A percentile compares a stretch with the other conserved stretches of the same genome.
Evolutionary conservation across 2,888 invertebrate species (phyloP).

Genomic region (Ypsolopha scabrella): DNA sequence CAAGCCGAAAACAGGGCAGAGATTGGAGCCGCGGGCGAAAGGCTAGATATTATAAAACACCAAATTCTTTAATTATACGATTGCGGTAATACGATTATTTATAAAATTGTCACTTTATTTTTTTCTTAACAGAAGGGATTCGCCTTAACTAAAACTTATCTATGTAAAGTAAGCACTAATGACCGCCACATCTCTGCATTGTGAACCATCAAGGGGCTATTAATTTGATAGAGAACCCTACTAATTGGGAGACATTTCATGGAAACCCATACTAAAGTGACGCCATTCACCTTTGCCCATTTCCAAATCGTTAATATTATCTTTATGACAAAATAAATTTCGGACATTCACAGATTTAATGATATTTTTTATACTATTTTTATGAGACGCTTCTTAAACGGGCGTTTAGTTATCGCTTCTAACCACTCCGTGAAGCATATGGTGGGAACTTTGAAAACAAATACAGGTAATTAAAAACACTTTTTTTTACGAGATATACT

Average conservation of each 20-base stretch:
- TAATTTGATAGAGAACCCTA: conserved; percentile 32
- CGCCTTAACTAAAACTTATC: background rate
- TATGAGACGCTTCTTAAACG: background rate
- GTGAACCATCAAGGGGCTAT: conserved; percentile 21
- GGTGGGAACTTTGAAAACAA: too few species aligned
- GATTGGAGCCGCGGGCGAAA: too few species aligned
- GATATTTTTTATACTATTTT: background rate
- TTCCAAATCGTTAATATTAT: conserved; percentile 20
- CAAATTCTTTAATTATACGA: too few species aligned
- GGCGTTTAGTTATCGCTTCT: background rate
- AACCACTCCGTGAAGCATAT: too few species aligned
- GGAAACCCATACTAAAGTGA: conserved; percentile 14
- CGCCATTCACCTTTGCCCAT: conserved; percentile 15
- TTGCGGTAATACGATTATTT: too few species aligned
- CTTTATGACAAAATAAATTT: conserved; percentile 25
- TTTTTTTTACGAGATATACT: too few species aligned
- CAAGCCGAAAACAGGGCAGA: too few species aligned
- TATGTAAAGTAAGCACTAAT: background rate
- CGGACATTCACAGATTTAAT: conserved; percentile 16
- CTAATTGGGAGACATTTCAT: conserved; percentile 38
- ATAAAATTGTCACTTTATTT: too few species aligned
- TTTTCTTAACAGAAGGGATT: background rate
- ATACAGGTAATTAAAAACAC: too few species aligned
- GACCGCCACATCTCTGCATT: conserved; percentile 12
- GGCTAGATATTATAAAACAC: too few species aligned